Base-by-base conservation (phyloP, 2,888 invertebrate species). In the Ceriagrion tenellum region DNA sequence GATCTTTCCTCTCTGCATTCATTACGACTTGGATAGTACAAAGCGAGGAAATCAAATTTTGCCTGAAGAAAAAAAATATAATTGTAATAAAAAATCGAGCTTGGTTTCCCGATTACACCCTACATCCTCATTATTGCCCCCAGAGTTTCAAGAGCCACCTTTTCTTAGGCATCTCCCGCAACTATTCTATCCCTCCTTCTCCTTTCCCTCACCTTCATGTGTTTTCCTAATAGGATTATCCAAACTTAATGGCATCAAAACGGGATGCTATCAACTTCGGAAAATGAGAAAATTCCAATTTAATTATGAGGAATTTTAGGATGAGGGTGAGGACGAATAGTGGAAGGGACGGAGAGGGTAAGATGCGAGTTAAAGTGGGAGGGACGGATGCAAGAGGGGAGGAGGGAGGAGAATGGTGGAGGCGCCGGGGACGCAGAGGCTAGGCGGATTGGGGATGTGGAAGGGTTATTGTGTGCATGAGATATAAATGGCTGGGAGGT, bases 261-360 rank as follows among this genome's bases (percentile, higher is more conserved):
- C 69, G 69, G 74, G 69, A 69, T 69, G 93, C 63, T 93, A 93
- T 93, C 93, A 93, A 93, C 59, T 93, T 93, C 74, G 93, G 69
- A 93, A 93, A 93, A 93, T 93, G 93, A 93, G 93, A 93, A 93
- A 93, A 93, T 93, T 93, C 93, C 93, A 93, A 93, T 93, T 93
- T 93, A 93, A 93, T 93, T 93, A 93, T 74, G 93, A 74, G 93
- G 69, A 93, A 93, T 74, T 93, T 93, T 74, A 74, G 47, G 69
- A 74, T 69, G 35, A 20, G 6, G 16, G 55, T 56, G 18, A 30
- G 91, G 63, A 63, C 35, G 47, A 47, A 47, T 47, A 8, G 47
- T 47, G 47, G 8, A 47, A 4, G 47, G 47, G n/a, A n/a, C n/a
- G n/a, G n/a, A n/a, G n/a, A n/a, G 47, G 47, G 35, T 59, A 63